These are phyloP conservation scores for Drosophila repleta DNA, from an alignment of 1,140 invertebrate species.

Conservation along the genomic window DNA sequence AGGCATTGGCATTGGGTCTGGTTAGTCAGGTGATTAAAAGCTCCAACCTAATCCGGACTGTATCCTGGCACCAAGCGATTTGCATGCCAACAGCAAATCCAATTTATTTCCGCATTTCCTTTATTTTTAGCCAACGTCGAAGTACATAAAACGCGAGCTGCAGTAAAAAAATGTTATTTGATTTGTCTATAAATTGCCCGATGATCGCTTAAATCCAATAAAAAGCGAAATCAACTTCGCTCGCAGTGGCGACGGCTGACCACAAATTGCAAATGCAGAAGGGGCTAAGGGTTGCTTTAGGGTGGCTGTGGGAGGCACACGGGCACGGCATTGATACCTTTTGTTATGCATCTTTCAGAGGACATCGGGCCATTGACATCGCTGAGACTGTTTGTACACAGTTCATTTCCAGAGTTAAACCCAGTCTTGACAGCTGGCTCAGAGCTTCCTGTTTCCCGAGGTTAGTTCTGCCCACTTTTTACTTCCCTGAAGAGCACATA, in stretches of 20 bases:
- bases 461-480: background rate
- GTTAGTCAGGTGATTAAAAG: slow-evolving; percentile 54
- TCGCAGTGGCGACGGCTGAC: slow-evolving; percentile 13
- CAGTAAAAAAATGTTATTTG: slow-evolving; percentile 51
- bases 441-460: background rate
- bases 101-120: slow-evolving; percentile 39
- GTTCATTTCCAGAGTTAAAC: background rate
- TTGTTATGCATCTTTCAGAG: slow-evolving; percentile 1
- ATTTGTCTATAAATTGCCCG: slow-evolving; percentile 47
- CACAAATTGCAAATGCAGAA: slow-evolving; percentile 46
- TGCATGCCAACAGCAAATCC: slow-evolving; percentile 43
- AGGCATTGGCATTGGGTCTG: slow-evolving; percentile 44
- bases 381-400: background rate
- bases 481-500: slow-evolving; percentile 3
- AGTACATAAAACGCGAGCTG: slow-evolving; percentile 37
- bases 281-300: background rate
- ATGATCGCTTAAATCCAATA: slow-evolving; percentile 57
- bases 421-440: background rate
- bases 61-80: slow-evolving; percentile 15
- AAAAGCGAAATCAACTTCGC: slow-evolving; percentile 41
- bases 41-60: background rate
- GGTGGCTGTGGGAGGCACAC: background rate
- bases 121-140: slow-evolving; percentile 31
- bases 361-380: slow-evolving; percentile 6
- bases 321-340: background rate